Conservation (phyloP, 1,140 invertebrate species). For the Steinernema khuongi region DNA sequence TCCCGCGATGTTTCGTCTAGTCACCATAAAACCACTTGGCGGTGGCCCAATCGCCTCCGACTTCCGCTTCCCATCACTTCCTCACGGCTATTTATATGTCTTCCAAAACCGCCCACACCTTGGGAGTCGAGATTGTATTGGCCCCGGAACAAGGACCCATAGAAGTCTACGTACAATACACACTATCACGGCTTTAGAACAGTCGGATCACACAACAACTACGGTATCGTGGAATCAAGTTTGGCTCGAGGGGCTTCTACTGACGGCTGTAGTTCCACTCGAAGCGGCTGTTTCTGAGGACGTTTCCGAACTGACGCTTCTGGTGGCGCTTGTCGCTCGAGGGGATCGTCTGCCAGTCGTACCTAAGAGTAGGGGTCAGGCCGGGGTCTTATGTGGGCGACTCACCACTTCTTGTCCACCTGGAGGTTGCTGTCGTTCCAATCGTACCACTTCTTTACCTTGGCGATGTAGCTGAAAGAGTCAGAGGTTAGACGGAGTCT, state of each 20-base stretch:
- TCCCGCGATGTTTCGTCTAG: too few species aligned
- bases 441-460: conserved; percentile 39
- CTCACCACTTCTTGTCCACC: conserved; percentile 37
- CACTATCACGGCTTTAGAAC: too few species aligned
- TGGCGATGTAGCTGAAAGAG: not conserved
- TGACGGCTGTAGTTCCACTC: conserved; percentile 40
- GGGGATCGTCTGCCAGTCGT: conserved; percentile 35
- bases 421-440: conserved; percentile 33
- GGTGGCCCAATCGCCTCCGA: too few species aligned
- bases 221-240: not conserved
- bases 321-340: conserved; percentile 24
- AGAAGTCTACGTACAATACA: too few species aligned
- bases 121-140: too few species aligned
- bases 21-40: too few species aligned
- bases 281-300: conserved; percentile 25
- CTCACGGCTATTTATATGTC: too few species aligned
- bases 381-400: not conserved
- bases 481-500: not conserved
- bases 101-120: too few species aligned
- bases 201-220: too few species aligned
- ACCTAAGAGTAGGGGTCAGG: conserved; percentile 28
- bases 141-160: too few species aligned
- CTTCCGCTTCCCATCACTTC: too few species aligned
- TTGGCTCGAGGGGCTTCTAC: not conserved
- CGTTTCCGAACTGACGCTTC: not conserved